These are phyloP conservation scores for Ichneumoninae sp. DNA, from an alignment of 2,888 invertebrate species.

Conservation along the genomic window DNA sequence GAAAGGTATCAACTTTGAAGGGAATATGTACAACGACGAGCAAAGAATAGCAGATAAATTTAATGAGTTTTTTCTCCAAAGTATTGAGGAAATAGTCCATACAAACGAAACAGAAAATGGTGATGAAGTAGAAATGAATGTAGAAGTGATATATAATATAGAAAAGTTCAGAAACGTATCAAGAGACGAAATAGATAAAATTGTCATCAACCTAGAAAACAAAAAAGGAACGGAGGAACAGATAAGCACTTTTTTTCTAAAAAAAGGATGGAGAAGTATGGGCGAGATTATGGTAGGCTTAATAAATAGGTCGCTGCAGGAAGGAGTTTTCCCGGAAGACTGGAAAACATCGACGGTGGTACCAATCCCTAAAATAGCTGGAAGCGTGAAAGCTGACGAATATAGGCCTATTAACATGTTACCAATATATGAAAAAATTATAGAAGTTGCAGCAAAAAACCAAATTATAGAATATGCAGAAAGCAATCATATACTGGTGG, in stretches of 20 bases:
- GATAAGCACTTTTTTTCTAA: background rate
- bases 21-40: no score
- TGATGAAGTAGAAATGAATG: no score
- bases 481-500: slow-evolving; percentile 34
- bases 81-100: no score
- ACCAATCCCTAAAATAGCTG: slow-evolving; percentile 28
- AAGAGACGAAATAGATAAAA: no score
- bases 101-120: no score
- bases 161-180: no score
- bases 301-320: background rate
- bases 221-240: slow-evolving; percentile 5
- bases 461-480: slow-evolving; percentile 34
- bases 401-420: slow-evolving; percentile 45
- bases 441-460: slow-evolving; percentile 43
- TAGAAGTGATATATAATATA: no score
- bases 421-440: slow-evolving; percentile 44
- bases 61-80: no score
- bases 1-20: no score
- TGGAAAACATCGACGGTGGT: slow-evolving; percentile 7
- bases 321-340: slow-evolving; percentile 13
- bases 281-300: background rate
- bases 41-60: no score
- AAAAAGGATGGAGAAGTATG: no score
- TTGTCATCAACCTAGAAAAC: no score
- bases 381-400: slow-evolving; percentile 23